Evolutionary conservation across 2,797 vertebrate genomes (phyloP).

Genomic region (Catostomus latipinnis): DNA sequence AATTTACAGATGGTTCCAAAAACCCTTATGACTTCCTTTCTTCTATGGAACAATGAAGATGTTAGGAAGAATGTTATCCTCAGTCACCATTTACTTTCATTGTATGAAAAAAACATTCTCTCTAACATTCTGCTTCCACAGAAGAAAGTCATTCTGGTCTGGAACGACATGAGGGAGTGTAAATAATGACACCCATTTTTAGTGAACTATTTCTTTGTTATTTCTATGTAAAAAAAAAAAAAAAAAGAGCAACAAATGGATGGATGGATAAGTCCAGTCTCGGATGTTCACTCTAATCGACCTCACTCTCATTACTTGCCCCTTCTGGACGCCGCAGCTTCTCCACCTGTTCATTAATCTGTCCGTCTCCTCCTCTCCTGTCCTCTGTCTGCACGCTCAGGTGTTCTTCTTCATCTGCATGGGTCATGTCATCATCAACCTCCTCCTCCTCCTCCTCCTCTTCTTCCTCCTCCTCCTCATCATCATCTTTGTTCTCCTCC

Average conservation of each 20-base stretch:
- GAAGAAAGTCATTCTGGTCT: too few species aligned
- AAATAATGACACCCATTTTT: too few species aligned
- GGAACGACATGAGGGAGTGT: too few species aligned
- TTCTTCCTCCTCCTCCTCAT: conserved; percentile 75
- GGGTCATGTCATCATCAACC: conserved; percentile 79
- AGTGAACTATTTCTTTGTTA: neutral
- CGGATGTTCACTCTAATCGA: conserved; percentile 80
- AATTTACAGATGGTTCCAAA: too few species aligned
- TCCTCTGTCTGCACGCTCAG: conserved; percentile 90
- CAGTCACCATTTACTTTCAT: too few species aligned
- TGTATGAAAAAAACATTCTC: too few species aligned
- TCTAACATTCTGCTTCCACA: too few species aligned
- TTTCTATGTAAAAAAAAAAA: neutral
- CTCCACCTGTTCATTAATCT: conserved; percentile 97
- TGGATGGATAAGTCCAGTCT: neutral
- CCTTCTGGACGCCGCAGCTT: conserved; percentile 94
- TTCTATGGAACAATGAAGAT: too few species aligned
- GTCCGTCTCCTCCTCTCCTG: conserved; percentile 92
- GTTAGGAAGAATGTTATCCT: too few species aligned
- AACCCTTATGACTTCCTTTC: too few species aligned
- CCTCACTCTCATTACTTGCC: conserved; percentile 92
- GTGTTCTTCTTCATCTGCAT: conserved; percentile 80
- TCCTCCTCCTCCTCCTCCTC: conserved; percentile 82
- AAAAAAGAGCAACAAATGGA: conserved; percentile 6
- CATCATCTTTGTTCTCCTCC: conserved; percentile 78